Percentiles rank a stretch among this genome's conserved stretches.
Conservation (phyloP, 2,888 invertebrate species). For the Siphonodentalium dalli region DNA sequence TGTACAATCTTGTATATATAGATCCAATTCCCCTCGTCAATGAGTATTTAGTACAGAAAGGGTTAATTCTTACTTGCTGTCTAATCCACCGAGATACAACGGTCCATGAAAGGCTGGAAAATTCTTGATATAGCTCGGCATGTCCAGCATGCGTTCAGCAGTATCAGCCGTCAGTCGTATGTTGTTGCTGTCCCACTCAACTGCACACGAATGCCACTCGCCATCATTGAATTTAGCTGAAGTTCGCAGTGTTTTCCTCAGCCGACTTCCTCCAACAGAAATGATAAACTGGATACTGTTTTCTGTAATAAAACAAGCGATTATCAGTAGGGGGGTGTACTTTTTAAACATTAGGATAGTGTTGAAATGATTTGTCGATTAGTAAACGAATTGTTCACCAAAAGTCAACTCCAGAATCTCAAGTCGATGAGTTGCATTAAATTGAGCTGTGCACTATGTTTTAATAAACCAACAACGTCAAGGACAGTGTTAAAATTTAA, state of each 20-base stretch:
- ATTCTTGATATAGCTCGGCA: constrained; percentile 29
- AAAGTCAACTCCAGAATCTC: too few species aligned
- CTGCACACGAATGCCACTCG: constrained; percentile 96
- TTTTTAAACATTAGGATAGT: too few species aligned
- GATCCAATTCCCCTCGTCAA: neutral
- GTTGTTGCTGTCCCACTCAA: constrained; percentile 90
- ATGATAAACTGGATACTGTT: constrained; percentile 40
- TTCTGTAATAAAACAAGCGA: constrained; percentile 30
- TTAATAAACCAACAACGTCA: too few species aligned
- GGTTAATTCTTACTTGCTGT: constrained; percentile 9
- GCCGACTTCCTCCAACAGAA: constrained; percentile 30
- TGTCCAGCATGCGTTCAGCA: constrained; percentile 28
- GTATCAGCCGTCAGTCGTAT: constrained; percentile 44
- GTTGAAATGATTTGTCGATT: too few species aligned
- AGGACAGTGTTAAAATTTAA: too few species aligned
- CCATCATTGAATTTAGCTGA: constrained; percentile 89
- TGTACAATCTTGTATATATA: too few species aligned
- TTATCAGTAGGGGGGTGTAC: too few species aligned
- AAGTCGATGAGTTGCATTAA: too few species aligned
- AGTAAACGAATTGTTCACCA: too few species aligned
- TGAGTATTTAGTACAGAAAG: too few species aligned
- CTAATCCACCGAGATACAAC: constrained; percentile 45
- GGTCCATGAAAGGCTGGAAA: constrained; percentile 35
- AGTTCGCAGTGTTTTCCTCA: constrained; percentile 79
- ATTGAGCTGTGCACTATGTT: too few species aligned